Base-by-base conservation (phyloP, 1,140 invertebrate species). In the Drosophila nigromelanica region DNA sequence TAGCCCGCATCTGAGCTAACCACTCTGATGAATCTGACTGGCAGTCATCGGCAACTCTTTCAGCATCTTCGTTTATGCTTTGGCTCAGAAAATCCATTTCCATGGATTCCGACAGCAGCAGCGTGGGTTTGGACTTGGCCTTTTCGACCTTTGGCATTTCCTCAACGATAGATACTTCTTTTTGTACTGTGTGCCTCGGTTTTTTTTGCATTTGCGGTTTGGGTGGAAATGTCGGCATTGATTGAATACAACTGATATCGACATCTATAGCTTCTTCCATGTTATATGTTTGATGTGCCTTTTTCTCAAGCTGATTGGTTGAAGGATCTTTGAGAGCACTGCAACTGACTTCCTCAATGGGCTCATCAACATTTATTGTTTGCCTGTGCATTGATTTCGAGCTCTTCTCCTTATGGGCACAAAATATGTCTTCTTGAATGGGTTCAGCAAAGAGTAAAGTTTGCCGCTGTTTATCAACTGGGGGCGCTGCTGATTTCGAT, bases 21-120 rank as follows among this genome's bases (percentile, higher is more conserved):
- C 40, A 55, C 30, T 64, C 40, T 4, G 18, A 4, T 15, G 50
- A 55, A 47, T 64, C 40, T 7, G 62, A 47, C 5, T 42, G 51
- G 21, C 40, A 27, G 24, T 47, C 42, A 7, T 6, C 11, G 1
- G 6, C n/a, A 7, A 30, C 15, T 21, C 21, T 43, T 6, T 33
- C 39, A 45, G 12, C 2, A 24, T 21, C 21, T 27, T 48, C 43
- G 10, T 4, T 7, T 5, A 12, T 7, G 10, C 27, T 55, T 4
- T 30, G 10, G 18, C 30, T 55, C 0, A 55, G 8, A 7, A 15
- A 35, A 24, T 64, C 51, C 12, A 24, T 14, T 10, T 47, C 50
- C n/a, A 47, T 33, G 24, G 37, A 40, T 8, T 56, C 43, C 8
- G 50, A 21, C 14, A 18, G 14, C 8, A 40, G 14, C 18, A 51